Base-by-base conservation (phyloP, 1,140 invertebrate species). In the Ceratosolen solmsi region DNA sequence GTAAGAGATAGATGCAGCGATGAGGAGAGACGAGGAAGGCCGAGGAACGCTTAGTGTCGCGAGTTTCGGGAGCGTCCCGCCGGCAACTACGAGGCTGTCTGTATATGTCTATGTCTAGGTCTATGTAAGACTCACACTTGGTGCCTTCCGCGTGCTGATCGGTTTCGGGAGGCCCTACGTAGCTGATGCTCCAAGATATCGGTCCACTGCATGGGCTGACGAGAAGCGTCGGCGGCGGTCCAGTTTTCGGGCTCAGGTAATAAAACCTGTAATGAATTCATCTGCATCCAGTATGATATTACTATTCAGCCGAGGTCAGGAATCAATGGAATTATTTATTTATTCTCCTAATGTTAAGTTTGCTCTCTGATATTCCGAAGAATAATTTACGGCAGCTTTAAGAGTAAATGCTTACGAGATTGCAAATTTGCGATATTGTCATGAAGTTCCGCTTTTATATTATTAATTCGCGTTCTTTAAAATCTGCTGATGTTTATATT, bases 261-360 rank as follows among this genome's bases (percentile, higher is more conserved):
- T 90, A 89, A 87, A 92, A 92, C 86, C 91, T 92, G 87, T 60
- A 90, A 90, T 85, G 83, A 90, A 89, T 88, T 90, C 86, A 90
- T 87, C 89, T 90, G 87, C 88, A 90, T 90, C 89, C 87, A 91
- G 90, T 90, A 90, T 89, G 87, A 89, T 86, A 90, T 89, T 89
- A 87, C 84, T 85, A 87, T 88, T 87, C 87, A 84, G 70, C 77
- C 79, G 82, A 82, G 84, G 82, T 86, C 82, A 82, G 84, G 85
- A 81, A 84, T 80, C 54, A 86, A 86, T 84, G 80, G 73, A 85
- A 49, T 70, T 49, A 36, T 38, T 54, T 41, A 20, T 8, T 46
- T 46, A 54, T 54, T 46, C 51, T 54, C 51, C 51, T 54, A 54
- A 4, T 22, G 2, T 54, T 11, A 54, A 5, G 11, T 54, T 22